phyloP scores from a whole-genome alignment of 1,140 invertebrate species.

The Teleopsis dalmanni region DNA sequence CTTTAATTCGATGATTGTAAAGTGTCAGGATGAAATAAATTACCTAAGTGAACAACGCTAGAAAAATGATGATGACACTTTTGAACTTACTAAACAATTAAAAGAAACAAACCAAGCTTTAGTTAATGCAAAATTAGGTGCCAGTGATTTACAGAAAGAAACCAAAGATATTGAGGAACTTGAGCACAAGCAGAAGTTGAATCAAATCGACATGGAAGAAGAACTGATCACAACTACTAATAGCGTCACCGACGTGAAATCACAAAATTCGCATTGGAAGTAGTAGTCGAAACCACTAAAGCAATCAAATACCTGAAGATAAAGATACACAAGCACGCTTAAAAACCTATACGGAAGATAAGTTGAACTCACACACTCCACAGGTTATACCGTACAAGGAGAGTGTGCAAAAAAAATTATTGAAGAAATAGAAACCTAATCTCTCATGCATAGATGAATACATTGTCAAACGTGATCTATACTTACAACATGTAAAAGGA shows the following conservation, averaged over 20 bases:
- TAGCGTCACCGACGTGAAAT: conserved; percentile 56
- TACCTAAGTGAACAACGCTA: conserved; percentile 55
- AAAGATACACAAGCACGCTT: conserved; percentile 48
- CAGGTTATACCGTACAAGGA: conserved; percentile 60
- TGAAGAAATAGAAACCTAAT: conserved; percentile 71
- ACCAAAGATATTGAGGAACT: conserved; percentile 57
- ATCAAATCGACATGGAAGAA: conserved; percentile 64
- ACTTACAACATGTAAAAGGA: conserved; percentile 66
- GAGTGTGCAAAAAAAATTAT: conserved; percentile 56
- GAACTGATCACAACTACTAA: conserved; percentile 59
- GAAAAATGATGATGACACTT: conserved; percentile 50
- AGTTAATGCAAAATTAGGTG: conserved; percentile 47
- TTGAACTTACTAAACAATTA: conserved; percentile 49
- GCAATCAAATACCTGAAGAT: conserved; percentile 57
- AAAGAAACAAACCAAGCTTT: conserved; percentile 49
- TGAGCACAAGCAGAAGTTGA: too few relatives aligned
- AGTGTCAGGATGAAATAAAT: conserved; percentile 53
- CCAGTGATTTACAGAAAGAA: conserved; percentile 54
- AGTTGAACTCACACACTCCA: conserved; percentile 54
- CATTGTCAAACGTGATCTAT: conserved; percentile 63
- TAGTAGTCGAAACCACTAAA: conserved; percentile 53
- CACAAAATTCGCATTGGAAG: conserved; percentile 49
- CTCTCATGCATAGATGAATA: conserved; percentile 69
- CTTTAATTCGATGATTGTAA: conserved; percentile 62
- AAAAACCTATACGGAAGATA: conserved; percentile 56